Percentiles rank a stretch among this genome's conserved stretches.
Conservation (phyloP, 1,140 invertebrate genomes). For the Temnothorax longispinosus region DNA sequence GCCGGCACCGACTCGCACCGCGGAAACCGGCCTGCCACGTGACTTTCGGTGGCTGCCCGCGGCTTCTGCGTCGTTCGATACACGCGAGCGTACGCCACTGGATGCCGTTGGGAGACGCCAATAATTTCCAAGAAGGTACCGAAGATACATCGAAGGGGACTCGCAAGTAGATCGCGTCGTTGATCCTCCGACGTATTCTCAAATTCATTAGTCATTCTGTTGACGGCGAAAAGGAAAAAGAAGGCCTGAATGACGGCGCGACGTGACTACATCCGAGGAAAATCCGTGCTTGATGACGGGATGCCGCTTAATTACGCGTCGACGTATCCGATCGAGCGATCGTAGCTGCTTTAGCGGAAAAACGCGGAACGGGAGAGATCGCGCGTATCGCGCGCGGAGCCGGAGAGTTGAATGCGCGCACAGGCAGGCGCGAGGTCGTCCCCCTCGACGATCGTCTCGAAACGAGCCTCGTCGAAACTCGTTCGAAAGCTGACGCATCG, state of each 20-base stretch:
- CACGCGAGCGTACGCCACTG: constrained; percentile 2
- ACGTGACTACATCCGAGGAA: not conserved
- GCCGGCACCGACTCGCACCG: constrained; percentile 26
- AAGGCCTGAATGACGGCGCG: constrained; percentile 2
- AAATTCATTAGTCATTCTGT: constrained; percentile 9
- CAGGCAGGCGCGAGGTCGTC: constrained; percentile 53
- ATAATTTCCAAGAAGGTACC: not conserved
- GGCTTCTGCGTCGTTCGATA: constrained; percentile 45
- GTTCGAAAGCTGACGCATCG: constrained; percentile 47
- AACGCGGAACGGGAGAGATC: not conserved
- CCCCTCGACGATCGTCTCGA: constrained; percentile 1
- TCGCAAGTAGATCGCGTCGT: not conserved
- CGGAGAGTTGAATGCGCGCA: constrained; percentile 71
- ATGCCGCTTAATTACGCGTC: constrained; percentile 52
- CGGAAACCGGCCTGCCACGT: constrained; percentile 60
- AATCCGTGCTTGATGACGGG: not conserved
- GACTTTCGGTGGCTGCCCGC: constrained; percentile 36
- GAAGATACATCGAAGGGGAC: not conserved
- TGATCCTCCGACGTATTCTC: not conserved
- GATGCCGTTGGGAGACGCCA: not conserved
- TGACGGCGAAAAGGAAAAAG: not conserved
- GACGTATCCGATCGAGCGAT: not conserved
- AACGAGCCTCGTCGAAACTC: constrained; percentile 9
- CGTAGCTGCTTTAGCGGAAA: not conserved
- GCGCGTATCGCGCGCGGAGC: constrained; percentile 37